Base-by-base conservation (phyloP, 2,888 invertebrate genomes). In the Trissonchulus sp. region DNA sequence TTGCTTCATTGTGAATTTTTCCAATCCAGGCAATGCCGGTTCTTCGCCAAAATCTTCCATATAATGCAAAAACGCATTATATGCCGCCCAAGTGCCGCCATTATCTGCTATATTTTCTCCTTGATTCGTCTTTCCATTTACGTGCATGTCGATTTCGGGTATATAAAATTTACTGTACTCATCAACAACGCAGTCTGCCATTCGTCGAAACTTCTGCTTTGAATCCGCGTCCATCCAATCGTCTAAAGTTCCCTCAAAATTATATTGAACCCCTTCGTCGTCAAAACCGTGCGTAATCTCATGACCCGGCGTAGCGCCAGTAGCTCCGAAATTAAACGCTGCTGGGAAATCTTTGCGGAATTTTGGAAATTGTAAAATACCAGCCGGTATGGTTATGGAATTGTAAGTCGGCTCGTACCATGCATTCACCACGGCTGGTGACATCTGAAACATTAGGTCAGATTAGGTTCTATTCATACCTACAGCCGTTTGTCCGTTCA, bases 101-200 rank as follows among this genome's bases (percentile, higher is more conserved):
- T 86, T 86, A 78, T 86, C 86, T 0, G 86, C 86, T 33, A 86
- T 85, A 78, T 86, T 85, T 78, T 85, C 86, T 3, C 84, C 84
- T 48, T 84, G 82, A 1, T 85, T 85, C 69, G 82, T 80, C 30
- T 81, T 79, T 1, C 86, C 86, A 76, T 84, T 82, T 34, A 85
- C 60, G 63, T 62, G 28, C 63, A 31, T 23, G 8, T 28, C 28
- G 63, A 63, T 36, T 3, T 48, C 3, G 8, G 73, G 72, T 2
- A 23, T n/a, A 28, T n/a, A 37, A 75, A 78, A 79, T 2, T 68
- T 63, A 36, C 71, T 38, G 73, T 79, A 79, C 76, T 81, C 73
- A 31, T 80, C 34, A 62, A 79, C 68, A 15, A 81, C 78, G 73
- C 80, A 80, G 30, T 77, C 33, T 1, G 80, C 78, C 79, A 79